Percentiles rank a stretch among this genome's conserved stretches.
These are phyloP conservation scores for Vidua macroura DNA, from an alignment of 2,113 vertebrate genomes.

Conservation along the genomic window DNA sequence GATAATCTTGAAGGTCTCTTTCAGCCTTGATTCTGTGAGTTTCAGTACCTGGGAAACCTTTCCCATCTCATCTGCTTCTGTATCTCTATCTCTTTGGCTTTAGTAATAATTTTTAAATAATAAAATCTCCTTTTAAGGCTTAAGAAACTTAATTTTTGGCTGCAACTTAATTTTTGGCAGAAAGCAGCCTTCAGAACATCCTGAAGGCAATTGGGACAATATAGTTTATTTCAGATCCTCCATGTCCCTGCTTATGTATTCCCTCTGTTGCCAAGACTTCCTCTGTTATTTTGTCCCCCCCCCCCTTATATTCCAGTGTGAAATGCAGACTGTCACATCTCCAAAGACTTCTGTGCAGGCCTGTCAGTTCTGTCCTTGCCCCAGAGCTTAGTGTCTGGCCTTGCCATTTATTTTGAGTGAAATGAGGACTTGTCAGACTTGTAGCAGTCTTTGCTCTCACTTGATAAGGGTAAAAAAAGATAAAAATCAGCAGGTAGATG, in stretches of 20 bases:
- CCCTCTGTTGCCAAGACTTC: neutral
- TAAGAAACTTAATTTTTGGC: neutral
- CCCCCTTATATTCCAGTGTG: rapidly evolving
- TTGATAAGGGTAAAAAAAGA: neutral
- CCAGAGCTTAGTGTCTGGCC: neutral
- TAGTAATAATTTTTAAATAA: neutral
- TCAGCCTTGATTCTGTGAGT: neutral
- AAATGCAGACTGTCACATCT: neutral
- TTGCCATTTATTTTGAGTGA: neutral
- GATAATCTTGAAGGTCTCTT: neutral
- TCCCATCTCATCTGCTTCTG: neutral
- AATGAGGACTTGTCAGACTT: neutral
- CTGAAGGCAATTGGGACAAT: neutral
- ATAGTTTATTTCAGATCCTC: neutral
- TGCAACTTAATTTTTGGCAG: too few relatives aligned
- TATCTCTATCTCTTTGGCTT: neutral
- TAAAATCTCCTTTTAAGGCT: neutral
- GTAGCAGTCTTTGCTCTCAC: neutral
- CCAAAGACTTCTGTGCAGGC: neutral
- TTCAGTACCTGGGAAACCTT: neutral
- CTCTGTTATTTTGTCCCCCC: neutral
- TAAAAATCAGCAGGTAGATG: neutral
- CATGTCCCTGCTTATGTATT: neutral
- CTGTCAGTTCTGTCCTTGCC: neutral
- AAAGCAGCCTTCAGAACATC: neutral